Evolutionary conservation across 2,113 vertebrate genomes (phyloP), one percentile per base, ranked within the genome.

Genomic region (Aspiorhynchus laticeps): DNA sequence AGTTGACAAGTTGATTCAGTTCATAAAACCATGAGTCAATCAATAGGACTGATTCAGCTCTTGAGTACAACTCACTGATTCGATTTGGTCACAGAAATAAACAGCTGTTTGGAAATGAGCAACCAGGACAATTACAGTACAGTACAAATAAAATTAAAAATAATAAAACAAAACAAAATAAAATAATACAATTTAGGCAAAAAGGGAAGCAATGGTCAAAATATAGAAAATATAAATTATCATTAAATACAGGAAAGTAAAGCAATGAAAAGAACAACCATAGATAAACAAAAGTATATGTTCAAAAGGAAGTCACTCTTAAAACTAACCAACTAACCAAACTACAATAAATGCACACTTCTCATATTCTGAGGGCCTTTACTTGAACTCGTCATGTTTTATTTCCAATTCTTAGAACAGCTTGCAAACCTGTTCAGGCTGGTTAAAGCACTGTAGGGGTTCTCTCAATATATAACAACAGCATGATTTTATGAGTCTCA

Each of bases 401-500:
- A 31, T 80, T 80, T 69, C 77, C 48, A 51, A 28, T 61, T 28
- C 67, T 76, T 88, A 63, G 51, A 88, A 73, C 59, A 41, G 56
- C 80, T 48, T 77, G 43, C 2, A 21, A 80, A 61, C 43, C 67
- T 59, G 84, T 28, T 77, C 88, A 82, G 79, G 85, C 88, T 87
- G 67, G 90, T 69, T 87, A 85, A 86, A 77, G 53, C 79, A 86
- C 92, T 89, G 87, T 87, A 90, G 79, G 88, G 87, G 90, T 89
- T 88, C 80, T 86, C 61, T 87, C 90, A 87, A 88, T 92, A 95
- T 87, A 92, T 71, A 86, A 89, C 90, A 73, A 86, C 87, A 91
- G 86, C 77, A 73, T 74, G 93, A 93, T 94, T 96, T 96, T 95
- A 95, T 93, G 93, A 92, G 90, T 88, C 90, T 90, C 93, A 91